These are phyloP conservation scores for Odontocolon sp. DNA, from an alignment of 2,888 invertebrate species.

Conservation along the genomic window DNA sequence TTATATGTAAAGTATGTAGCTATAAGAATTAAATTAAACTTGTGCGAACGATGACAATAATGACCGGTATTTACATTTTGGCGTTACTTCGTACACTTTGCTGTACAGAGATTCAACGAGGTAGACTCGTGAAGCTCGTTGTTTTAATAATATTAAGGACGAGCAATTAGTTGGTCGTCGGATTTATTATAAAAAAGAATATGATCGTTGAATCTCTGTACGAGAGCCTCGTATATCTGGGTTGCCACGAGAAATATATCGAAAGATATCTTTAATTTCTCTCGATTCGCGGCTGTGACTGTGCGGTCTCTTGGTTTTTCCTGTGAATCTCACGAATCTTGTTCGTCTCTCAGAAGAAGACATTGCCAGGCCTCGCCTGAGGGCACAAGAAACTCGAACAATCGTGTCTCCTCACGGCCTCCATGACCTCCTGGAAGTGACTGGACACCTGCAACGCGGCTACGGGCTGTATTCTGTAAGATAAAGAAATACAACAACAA, in stretches of 20 bases:
- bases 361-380: constrained; percentile 73
- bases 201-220: constrained; percentile 46
- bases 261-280: constrained; percentile 11
- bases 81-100: constrained; percentile 51
- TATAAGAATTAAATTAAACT: constrained; percentile 39
- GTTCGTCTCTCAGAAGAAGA: constrained; percentile 64
- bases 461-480: constrained; percentile 84
- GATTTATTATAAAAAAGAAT: constrained; percentile 24
- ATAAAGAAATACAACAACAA: constrained; percentile 44
- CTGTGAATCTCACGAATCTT: constrained; percentile 12
- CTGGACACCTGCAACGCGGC: constrained; percentile 84
- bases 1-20: too few species aligned
- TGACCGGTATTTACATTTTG: constrained; percentile 60
- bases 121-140: constrained; percentile 10
- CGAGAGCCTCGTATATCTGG: constrained; percentile 55
- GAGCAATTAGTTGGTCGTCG: not conserved
- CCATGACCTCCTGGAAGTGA: constrained; percentile 89
- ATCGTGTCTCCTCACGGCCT: constrained; percentile 86
- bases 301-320: constrained; percentile 19
- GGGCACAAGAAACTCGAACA: constrained; percentile 86
- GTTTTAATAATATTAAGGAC: constrained; percentile 29
- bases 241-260: constrained; percentile 40
- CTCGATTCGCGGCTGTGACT: constrained; percentile 36
- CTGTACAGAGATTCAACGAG: constrained; percentile 41
- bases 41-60: constrained; percentile 20